Base-by-base conservation (phyloP, 2,888 invertebrate genomes). In the Caenorhabditis sinica region DNA sequence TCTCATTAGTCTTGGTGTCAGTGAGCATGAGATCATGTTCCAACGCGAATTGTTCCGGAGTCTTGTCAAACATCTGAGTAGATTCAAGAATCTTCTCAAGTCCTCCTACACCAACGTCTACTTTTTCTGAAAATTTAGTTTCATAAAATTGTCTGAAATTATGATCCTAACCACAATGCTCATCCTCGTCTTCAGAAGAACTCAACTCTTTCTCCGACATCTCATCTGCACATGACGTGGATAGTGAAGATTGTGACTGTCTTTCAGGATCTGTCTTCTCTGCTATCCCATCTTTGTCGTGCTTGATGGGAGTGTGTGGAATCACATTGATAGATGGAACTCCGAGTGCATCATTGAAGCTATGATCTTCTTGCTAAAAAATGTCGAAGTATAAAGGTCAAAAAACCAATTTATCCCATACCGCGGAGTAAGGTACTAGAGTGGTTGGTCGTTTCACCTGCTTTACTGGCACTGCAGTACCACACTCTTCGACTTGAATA, bases 11-110 rank as follows among this genome's bases (percentile, higher is more conserved):
- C n/a, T 82, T 72, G 8, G 63, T 79, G 66, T 93, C 93, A 3
- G 93, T 93, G 80, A 94, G 93, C 83, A 93, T 93, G 84, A 94
- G 60, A 87, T 94, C 94, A 87, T 94, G 93, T 60, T 93, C 91
- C 69, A 93, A 88, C 11, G 93, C 93, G 68, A 93, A 91, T 71
- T 91, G 91, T 81, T 93, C 93, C 1, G 93, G 93, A 20, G 93
- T 93, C 8, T 85, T 73, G 58, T 88, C 86, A 11, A 89, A 83
- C 73, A 90, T 81, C 58, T 73, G 72, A 17, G 80, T 77, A 0
- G 84, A 86, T 11, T 82, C 76, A 15, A 79, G 25, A 58, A 80
- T 74, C 33, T 83, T 81, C 23, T 84, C 80, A 4, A 84, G 60
- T 15, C 71, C 80, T 15, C 71, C 80, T 3, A 60, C 53, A 6